Base-by-base conservation (phyloP, 2,113 vertebrate genomes). In the Heteronetta atricapilla region DNA sequence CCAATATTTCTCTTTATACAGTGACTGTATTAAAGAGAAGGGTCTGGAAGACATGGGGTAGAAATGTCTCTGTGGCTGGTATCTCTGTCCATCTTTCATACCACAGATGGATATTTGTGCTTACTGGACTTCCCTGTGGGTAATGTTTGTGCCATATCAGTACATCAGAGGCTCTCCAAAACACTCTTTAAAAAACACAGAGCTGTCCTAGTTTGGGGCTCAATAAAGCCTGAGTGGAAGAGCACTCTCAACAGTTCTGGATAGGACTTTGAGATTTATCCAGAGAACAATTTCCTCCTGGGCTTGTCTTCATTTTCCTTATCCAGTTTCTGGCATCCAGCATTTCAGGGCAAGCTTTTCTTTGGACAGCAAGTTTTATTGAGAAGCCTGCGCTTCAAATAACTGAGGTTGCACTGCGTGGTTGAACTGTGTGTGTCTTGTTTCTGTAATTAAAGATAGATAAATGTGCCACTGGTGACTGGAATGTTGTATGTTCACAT, bases 391-490 rank as follows among this genome's bases (percentile, higher is more conserved):
- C 18, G 3, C 34, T 86, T 93, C 76, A 88, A 70, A 58, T 88
- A 67, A 83, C 29, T 69, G 4, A 3, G 8, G 7, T 53, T 80
- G 29, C 36, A 48, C 13, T 60, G 8, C 29, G n/a, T 68, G 21
- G 33, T 38, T 94, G 46, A 72, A 64, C 19, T 66, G 7, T 58
- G 7, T 79, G 55, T 87, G 36, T 59, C 59, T 88, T 74, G 25
- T 93, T 91, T 85, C 95, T 74, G 26, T 93, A 90, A 93, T 81
- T 91, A 86, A 86, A 91, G 82, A 88, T 50, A 88, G 82, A 78
- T 85, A 94, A 82, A 89, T 94, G 16, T 80, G 36, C 56, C 62
- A 23, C 29, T 78, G 62, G 50, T 86, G 56, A 26, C 76, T 74
- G 40, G 70, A 86, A 79, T 79, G 16, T 60, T 78, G 13, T 63